Percentiles rank a stretch among this genome's conserved stretches.
These are phyloP conservation scores for Loriculus beryllinus DNA, from an alignment of 2,797 vertebrate species.

Conservation along the genomic window DNA sequence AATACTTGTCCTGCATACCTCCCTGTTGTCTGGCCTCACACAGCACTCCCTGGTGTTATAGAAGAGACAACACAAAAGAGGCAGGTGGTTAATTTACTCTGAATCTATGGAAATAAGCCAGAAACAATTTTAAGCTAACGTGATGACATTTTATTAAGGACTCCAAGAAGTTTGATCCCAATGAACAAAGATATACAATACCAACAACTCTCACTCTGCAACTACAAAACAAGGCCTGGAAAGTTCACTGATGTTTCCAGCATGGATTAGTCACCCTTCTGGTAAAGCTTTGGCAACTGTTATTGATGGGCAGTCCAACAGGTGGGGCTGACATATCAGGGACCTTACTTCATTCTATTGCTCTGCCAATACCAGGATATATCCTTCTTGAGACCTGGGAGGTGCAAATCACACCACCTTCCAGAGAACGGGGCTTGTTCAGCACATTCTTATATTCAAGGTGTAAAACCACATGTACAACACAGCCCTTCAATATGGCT, in stretches of 20 bases:
- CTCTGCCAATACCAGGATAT: neutral
- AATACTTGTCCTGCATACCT: neutral
- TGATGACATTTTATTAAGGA: neutral
- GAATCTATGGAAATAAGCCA: neutral
- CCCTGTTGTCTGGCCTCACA: neutral
- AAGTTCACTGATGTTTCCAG: conserved; percentile 26
- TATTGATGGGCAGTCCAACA: neutral
- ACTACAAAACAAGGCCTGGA: neutral
- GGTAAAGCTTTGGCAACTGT: conserved; percentile 57
- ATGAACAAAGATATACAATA: neutral
- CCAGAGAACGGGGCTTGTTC: neutral
- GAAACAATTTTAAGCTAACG: neutral
- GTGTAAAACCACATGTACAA: neutral
- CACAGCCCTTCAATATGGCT: neutral
- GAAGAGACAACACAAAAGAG: neutral
- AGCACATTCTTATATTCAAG: neutral
- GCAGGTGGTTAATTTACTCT: neutral
- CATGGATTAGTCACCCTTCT: conserved; percentile 60
- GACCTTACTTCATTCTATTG: neutral
- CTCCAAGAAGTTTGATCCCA: neutral
- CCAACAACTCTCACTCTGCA: neutral
- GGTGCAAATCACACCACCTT: neutral
- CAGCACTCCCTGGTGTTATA: neutral
- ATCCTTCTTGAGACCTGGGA: neutral
- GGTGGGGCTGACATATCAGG: conserved; percentile 44